Conservation (phyloP, 2,113 vertebrate genomes). For the Cephalopterus ornatus region DNA sequence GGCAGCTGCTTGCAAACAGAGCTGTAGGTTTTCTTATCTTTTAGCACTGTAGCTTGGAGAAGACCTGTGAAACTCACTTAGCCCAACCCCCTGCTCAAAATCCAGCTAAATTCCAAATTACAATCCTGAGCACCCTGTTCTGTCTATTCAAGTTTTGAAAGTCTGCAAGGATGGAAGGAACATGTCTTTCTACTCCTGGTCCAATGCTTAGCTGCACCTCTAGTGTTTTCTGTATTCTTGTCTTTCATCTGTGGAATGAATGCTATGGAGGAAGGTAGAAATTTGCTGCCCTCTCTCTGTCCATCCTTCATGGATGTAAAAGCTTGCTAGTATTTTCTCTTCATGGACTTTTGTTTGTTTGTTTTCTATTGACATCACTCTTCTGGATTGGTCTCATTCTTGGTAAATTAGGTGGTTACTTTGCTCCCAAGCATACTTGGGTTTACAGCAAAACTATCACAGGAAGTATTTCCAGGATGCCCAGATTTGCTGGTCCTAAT, state of each 20-base stretch:
- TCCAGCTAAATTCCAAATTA: not conserved
- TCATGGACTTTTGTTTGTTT: not conserved
- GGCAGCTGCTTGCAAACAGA: not conserved
- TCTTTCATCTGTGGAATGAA: not conserved
- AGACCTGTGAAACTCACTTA: not conserved
- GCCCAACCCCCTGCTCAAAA: not conserved
- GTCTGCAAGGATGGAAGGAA: not conserved
- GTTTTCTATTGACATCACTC: not conserved
- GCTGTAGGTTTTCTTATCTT: not conserved
- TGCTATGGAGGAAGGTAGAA: not conserved
- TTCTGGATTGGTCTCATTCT: not conserved
- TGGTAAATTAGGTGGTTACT: not conserved
- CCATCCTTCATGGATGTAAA: not conserved
- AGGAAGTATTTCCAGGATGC: not conserved
- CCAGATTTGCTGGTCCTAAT: not conserved
- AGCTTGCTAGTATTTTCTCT: not conserved
- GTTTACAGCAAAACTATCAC: not conserved
- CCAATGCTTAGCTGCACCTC: not conserved
- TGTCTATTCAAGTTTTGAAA: not conserved
- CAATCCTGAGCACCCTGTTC: not conserved
- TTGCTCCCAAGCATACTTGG: not conserved
- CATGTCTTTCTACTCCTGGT: not conserved
- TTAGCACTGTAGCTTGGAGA: not conserved
- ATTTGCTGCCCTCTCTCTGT: not conserved
- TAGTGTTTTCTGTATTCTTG: not conserved